Percentiles rank a stretch among this genome's conserved stretches.
Evolutionary conservation across 1,140 invertebrate species (phyloP).

Genomic region (Drosophila punjabiensis): DNA sequence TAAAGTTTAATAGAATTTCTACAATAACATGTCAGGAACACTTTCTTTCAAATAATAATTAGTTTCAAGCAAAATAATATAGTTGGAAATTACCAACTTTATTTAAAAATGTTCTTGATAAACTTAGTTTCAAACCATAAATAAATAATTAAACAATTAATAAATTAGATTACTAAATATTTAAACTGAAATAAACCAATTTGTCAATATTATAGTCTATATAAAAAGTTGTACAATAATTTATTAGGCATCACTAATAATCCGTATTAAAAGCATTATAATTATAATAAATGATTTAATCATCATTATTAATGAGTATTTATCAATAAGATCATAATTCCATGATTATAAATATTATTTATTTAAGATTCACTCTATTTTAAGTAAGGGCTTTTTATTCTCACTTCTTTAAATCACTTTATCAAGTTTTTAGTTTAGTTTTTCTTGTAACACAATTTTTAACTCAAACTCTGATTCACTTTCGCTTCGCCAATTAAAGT

Average conservation of each 20-base stretch:
- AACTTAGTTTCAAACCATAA: no score
- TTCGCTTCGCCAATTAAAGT: constrained; percentile 1
- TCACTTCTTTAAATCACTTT: neutral
- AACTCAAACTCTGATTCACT: constrained; percentile 8
- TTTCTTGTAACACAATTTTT: no score
- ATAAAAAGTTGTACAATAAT: neutral
- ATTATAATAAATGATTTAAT: neutral
- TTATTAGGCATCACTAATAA: neutral
- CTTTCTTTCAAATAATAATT: neutral
- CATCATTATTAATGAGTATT: neutral
- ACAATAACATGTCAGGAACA: accelerated
- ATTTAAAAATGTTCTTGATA: neutral
- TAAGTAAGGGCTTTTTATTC: no score
- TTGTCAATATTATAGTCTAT: neutral
- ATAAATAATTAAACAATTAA: no score
- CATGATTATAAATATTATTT: neutral
- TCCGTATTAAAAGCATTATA: neutral
- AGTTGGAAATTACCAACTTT: neutral
- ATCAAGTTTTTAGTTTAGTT: neutral
- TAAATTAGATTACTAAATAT: no score
- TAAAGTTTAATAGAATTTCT: neutral
- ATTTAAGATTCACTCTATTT: no score
- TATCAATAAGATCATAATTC: neutral
- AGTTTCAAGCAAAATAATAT: neutral
- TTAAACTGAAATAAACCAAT: neutral